These are phyloP conservation scores for Samia ricini DNA, from an alignment of 1,140 invertebrate species.

Conservation along the genomic window DNA sequence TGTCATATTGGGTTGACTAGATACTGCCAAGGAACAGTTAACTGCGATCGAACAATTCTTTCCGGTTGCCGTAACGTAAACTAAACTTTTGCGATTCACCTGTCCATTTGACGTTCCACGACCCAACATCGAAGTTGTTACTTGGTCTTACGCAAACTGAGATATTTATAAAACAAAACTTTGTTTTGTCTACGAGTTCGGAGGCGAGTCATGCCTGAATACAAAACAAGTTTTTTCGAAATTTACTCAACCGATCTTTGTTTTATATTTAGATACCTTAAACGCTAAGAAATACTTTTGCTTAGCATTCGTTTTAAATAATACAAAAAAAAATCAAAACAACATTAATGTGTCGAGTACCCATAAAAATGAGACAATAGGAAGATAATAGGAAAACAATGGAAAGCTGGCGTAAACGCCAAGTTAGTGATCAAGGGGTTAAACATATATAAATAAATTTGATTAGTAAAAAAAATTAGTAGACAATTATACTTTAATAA, in stretches of 20 bases:
- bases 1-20: too few species aligned
- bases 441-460: too few species aligned
- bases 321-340: too few species aligned
- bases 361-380: too few species aligned
- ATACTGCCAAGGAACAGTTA: background rate
- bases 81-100: slow-evolving; percentile 43
- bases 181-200: slow-evolving; percentile 12
- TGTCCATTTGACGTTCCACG: slow-evolving; percentile 50
- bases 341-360: too few species aligned
- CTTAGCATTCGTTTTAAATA: too few species aligned
- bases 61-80: slow-evolving; percentile 42
- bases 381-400: too few species aligned
- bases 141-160: background rate
- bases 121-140: slow-evolving; percentile 48
- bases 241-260: background rate
- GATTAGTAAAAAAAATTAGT: too few species aligned
- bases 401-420: too few species aligned
- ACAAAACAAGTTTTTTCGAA: slow-evolving; percentile 8
- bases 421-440: too few species aligned
- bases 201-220: slow-evolving; percentile 8
- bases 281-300: background rate
- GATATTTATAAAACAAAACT: slow-evolving; percentile 35
- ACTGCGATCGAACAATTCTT: background rate
- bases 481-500: too few species aligned
- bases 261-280: background rate